Evolutionary conservation across 2,888 invertebrate genomes (phyloP), one percentile per base, ranked within the genome.

Genomic region (Drosophila quinaria): DNA sequence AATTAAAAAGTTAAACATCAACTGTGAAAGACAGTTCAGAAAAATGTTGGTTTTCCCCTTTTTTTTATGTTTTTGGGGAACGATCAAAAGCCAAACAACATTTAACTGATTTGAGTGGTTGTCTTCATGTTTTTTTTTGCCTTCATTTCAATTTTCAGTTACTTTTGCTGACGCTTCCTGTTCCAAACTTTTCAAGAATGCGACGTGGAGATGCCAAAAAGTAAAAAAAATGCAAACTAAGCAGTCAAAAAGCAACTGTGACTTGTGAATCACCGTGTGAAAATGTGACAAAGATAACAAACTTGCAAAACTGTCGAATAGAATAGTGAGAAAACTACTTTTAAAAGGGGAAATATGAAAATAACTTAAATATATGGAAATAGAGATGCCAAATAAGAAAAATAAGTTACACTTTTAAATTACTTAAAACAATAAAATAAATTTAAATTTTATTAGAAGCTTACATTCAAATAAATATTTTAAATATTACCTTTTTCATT

Each of bases 1-100:
- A 81, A 83, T 86, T 79, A 77, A 83, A 84, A 83, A 81, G 79
- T 79, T 83, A 49, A 79, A 61, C 77, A 77, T 50, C 39, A 70
- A 69, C 65, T 72, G 74, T 49, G 52, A 15, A 29, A 62, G 55
- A 52, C 52, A 49, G 33, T 61, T 41, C 29, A 22, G n/a, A 37
- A 47, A 54, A 54, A 60, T 68, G 41, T 67, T 41, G 41, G 33
- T 39, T 17, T n/a, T 19, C 19, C 33, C 13, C 31, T 31, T 25
- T 35, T 31, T 33, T 41, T 42, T 37, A 25, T 1, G 1, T 29
- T 19, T 42, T 9, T 15, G 5, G 8, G 8, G 25, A 42, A 31
- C 19, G 22, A 31, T 68, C 46, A n/a, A 59, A 63, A 47, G 54
- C 37, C 19, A 50, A 69, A 69, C 42, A 61, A 70, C 70, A 61